Base-by-base conservation (phyloP, 2,888 invertebrate genomes). In the Melieria omissa region DNA sequence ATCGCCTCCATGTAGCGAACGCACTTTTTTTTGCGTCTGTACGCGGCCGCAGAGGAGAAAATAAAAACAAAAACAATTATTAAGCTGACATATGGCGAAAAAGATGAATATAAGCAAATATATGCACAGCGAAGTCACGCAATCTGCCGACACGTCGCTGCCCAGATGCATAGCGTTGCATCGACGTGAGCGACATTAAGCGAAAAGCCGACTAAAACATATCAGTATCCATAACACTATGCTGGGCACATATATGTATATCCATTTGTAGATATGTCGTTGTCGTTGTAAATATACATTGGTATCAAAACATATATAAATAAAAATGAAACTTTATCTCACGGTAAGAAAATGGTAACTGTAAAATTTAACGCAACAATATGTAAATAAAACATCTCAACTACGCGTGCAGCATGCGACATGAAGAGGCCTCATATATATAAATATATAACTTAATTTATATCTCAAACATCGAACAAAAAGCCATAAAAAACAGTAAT, bases 11-110 rank as follows among this genome's bases (percentile, higher is more conserved):
- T 93, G 90, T 97, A 97, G 81, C 97, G 94, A 85, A 97, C 95
- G 90, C 97, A 97, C 89, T 97, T 97, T 89, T 97, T 97, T 92
- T 97, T 97, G 90, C 97, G 95, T 90, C 96, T 97, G 65, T 73
- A 14, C 10, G 16, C 29, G 2, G 55, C 72, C 71, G 67, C 57
- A 69, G 71, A 71, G 73, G 65, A 16, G 72, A 73, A 74, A 72
- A n/a, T n/a, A n/a, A n/a, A n/a, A n/a, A n/a, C n/a, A n/a, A n/a
- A n/a, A n/a, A n/a, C n/a, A n/a, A n/a, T n/a, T n/a, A n/a, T n/a
- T n/a, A n/a, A n/a, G 49, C 44, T 7, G 8, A 64, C 29, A 64
- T 52, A 64, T 49, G 29, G 42, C 64, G 52, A 9, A 64, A 49
- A 49, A 52, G 12, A 52, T 52, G 49, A 49, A 64, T 64, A 52